These are phyloP conservation scores for Drosophila pachea DNA, from an alignment of 1,140 invertebrate species.

Conservation along the genomic window DNA sequence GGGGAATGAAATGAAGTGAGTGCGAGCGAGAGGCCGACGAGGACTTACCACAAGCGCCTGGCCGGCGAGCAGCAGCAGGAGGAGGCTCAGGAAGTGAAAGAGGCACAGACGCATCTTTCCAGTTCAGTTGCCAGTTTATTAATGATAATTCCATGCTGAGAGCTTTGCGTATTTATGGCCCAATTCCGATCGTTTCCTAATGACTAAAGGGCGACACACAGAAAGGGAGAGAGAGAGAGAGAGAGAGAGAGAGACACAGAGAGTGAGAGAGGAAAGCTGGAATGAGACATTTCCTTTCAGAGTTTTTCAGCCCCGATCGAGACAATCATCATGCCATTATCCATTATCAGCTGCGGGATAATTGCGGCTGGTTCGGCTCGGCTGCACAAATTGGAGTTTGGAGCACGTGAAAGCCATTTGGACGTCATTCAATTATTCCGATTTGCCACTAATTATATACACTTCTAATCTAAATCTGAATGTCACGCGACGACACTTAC, in stretches of 20 bases:
- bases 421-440: background rate
- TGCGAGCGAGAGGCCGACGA: background rate
- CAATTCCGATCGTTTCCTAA: constrained; percentile 39
- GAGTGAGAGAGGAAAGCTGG: constrained; percentile 13
- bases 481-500: too few species aligned
- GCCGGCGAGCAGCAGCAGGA: constrained; percentile 49
- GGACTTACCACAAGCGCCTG: constrained; percentile 46
- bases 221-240: background rate
- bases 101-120: constrained; percentile 60
- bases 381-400: background rate
- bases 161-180: constrained; percentile 1
- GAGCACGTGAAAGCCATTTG: constrained; percentile 9
- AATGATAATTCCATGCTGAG: background rate
- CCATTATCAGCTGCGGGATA: background rate
- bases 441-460: background rate
- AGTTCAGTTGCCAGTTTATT: background rate
- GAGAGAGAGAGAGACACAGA: background rate
- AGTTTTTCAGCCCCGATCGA: background rate
- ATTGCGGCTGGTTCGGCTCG: background rate
- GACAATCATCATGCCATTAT: constrained; percentile 5
- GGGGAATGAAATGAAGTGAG: background rate
- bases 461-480: too few species aligned
- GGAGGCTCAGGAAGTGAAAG: constrained; percentile 36
- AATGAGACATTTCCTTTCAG: constrained; percentile 44
- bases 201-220: constrained; percentile 15